Percentiles rank a stretch among this genome's conserved stretches.
Evolutionary conservation across 1,140 invertebrate species (phyloP).

Genomic region (Lepidurus apus): DNA sequence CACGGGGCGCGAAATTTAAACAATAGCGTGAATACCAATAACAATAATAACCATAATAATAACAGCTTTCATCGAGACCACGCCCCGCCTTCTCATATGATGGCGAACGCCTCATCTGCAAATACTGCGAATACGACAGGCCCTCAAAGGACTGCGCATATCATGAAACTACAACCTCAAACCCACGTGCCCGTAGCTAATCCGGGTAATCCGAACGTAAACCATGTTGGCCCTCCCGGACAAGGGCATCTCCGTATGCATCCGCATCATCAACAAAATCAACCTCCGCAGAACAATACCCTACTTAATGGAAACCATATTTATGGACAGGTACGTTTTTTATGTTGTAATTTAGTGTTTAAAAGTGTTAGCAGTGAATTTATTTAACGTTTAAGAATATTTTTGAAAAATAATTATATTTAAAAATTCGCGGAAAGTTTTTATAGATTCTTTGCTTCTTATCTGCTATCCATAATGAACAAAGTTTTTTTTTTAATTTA

Average conservation of each 20-base stretch:
- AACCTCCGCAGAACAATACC: background rate
- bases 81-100: background rate
- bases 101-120: background rate
- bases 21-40: background rate
- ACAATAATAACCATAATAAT: background rate
- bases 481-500: no score
- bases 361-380: no score
- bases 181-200: background rate
- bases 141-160: background rate
- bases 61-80: background rate
- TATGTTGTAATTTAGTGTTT: background rate
- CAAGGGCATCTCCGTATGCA: background rate
- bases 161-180: background rate
- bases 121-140: background rate
- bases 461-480: no score
- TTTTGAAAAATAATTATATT: no score
- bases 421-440: no score
- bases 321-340: background rate
- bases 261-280: slow-evolving; percentile 9
- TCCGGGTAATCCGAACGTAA: background rate
- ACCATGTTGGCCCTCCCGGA: background rate
- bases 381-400: no score
- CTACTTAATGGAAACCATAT: background rate
- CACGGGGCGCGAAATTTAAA: background rate
- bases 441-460: no score